Evolutionary conservation across 2,113 vertebrate genomes (phyloP), one percentile per base, ranked within the genome.

Genomic region (Indri indri): DNA sequence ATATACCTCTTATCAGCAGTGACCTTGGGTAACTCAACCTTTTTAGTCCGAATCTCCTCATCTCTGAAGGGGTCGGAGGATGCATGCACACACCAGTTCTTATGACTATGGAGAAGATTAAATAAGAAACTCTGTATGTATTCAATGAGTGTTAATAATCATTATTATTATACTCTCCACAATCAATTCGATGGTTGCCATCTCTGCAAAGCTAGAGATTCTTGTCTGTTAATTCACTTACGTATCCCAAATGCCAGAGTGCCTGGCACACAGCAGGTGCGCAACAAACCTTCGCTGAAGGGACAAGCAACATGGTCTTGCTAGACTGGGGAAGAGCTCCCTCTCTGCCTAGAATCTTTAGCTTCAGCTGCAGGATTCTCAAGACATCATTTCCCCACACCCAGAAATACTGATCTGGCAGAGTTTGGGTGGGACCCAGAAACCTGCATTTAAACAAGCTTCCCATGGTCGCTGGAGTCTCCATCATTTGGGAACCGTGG

Each of bases 21-120:
- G 37, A 50, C 79, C 57, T 65, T 17, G 6, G 32, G 54, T 14
- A 57, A 50, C 25, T 73, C 9, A 4, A 27, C 22, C 16, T 52
- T 54, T 32, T 80, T 25, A 30, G 68, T 12, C 27, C 37, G 11
- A 18, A 6, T 66, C 42, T 80, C n/a, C 77, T 32, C 17, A 3
- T 52, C 54, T 84, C 79, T 61, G n/a, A 83, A 73, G 76, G 22
- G 37, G 25, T 4, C 3, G 2, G 2, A 40, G 3, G 3, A 3
- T 42, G 47, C 37, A 25, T 1, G 1, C 0, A 20, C 2, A 0
- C 0, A 2, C 32, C 4, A 22, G n/a, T n/a, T 18, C 37, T 65
- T 10, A 20, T 3, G 2, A 14, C 32, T 4, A 37, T 0, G 16
- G 8, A 4, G 22, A 47, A 45, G 52, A 63, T 54, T 34, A 63